These are phyloP conservation scores for Chymomyza procnemis DNA, from an alignment of 2,888 invertebrate species.

Conservation along the genomic window DNA sequence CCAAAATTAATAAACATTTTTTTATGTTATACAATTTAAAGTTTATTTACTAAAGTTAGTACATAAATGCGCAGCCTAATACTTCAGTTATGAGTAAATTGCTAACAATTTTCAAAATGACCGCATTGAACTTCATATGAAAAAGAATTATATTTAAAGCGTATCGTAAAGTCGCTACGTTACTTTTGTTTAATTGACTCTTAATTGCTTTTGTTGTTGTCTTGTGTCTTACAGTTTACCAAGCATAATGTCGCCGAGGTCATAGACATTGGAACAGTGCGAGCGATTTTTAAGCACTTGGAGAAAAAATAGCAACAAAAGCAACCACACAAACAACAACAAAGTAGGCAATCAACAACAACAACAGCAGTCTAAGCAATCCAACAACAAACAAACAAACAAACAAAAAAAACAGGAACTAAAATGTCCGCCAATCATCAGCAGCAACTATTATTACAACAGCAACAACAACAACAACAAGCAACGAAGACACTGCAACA, in stretches of 20 bases:
- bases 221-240: slow-evolving; percentile 39
- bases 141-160: too few relatives aligned
- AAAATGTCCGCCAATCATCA: slow-evolving; percentile 70
- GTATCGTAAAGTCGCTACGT: not conserved
- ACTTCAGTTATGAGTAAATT: too few relatives aligned
- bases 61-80: too few relatives aligned
- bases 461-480: slow-evolving; percentile 38
- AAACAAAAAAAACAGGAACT: slow-evolving; percentile 27
- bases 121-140: too few relatives aligned
- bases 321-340: slow-evolving; percentile 36
- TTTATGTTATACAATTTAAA: too few relatives aligned
- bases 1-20: too few relatives aligned
- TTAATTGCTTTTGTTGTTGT: not conserved
- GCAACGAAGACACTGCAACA: slow-evolving; percentile 15
- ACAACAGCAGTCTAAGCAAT: slow-evolving; percentile 27
- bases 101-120: too few relatives aligned
- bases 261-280: slow-evolving; percentile 42
- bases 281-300: slow-evolving; percentile 14
- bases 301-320: slow-evolving; percentile 15
- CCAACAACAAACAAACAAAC: slow-evolving; percentile 47
- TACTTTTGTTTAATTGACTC: not conserved
- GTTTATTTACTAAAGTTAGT: too few relatives aligned
- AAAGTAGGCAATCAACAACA: slow-evolving; percentile 35
- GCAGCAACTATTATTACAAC: slow-evolving; percentile 26
- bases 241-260: slow-evolving; percentile 48